A percentile compares a stretch with the other conserved stretches of the same genome.
phyloP scores from a whole-genome alignment of 1,140 invertebrate genomes.

The Sipha flava region DNA sequence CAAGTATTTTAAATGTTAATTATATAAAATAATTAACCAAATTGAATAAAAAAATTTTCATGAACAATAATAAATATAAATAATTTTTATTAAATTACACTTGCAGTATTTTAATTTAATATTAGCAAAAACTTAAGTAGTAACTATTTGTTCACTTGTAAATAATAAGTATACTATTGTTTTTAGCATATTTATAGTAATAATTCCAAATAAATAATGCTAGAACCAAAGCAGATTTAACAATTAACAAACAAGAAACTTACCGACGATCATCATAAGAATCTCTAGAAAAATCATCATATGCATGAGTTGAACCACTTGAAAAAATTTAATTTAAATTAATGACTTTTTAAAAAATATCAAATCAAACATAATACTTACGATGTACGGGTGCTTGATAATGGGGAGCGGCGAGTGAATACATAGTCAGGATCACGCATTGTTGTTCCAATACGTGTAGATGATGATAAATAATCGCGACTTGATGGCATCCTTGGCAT shows the following conservation, averaged over 20 bases:
- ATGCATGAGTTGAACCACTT: not conserved
- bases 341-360: not conserved
- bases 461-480: constrained; percentile 17
- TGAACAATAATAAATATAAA: no score
- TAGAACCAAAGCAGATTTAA: not conserved
- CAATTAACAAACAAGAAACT: constrained; percentile 40
- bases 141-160: no score
- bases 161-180: no score
- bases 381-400: constrained; percentile 18
- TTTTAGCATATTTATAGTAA: no score
- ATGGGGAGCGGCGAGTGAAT: constrained; percentile 14
- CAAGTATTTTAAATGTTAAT: no score
- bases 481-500: constrained; percentile 24
- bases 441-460: constrained; percentile 19
- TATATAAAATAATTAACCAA: no score
- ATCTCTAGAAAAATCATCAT: constrained; percentile 73
- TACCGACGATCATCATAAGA: constrained; percentile 76
- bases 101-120: no score
- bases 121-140: no score
- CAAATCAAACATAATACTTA: no score
- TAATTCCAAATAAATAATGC: not conserved
- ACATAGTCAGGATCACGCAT: constrained; percentile 26
- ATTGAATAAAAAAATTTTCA: no score
- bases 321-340: not conserved
- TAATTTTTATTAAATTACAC: no score